phyloP scores from a whole-genome alignment of 64 coral and sea anemone species.

The Dendronephthya gigantea region DNA sequence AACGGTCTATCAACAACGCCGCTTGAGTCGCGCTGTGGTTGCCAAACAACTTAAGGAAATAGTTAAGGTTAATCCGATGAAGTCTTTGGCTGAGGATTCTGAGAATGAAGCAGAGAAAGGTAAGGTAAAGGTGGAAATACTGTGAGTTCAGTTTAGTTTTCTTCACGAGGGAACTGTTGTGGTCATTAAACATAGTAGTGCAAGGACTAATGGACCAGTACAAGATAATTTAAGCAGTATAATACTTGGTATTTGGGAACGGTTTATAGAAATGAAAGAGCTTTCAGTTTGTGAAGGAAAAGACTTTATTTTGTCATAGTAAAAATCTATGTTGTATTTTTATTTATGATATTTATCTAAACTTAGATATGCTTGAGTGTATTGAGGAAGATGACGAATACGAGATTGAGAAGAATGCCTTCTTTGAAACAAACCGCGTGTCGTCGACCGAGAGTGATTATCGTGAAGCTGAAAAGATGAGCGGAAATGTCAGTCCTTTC shows the following conservation, averaged over 20 bases:
- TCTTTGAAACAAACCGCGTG: background rate
- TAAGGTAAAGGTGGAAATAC: too few species aligned
- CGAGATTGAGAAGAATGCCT: background rate
- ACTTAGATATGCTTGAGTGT: background rate
- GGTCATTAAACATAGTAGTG: too few species aligned
- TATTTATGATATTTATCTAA: background rate
- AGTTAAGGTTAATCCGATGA: background rate
- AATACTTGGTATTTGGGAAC: too few species aligned
- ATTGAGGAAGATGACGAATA: background rate
- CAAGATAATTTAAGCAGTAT: too few species aligned
- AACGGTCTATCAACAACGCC: background rate
- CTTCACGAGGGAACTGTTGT: too few species aligned
- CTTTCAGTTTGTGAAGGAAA: background rate
- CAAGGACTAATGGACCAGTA: too few species aligned
- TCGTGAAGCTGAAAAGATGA: background rate
- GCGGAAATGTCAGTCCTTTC: background rate
- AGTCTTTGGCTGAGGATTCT: background rate
- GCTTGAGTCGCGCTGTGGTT: background rate
- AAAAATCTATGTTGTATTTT: too few species aligned
- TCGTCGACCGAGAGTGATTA: background rate
- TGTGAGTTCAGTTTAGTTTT: too few species aligned
- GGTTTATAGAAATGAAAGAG: too few species aligned
- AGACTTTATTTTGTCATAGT: background rate
- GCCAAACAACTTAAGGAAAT: background rate
- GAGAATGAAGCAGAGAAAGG: background rate